Evolutionary conservation across 2,797 vertebrate genomes (phyloP).

Genomic region (Chromobotia macracanthus): DNA sequence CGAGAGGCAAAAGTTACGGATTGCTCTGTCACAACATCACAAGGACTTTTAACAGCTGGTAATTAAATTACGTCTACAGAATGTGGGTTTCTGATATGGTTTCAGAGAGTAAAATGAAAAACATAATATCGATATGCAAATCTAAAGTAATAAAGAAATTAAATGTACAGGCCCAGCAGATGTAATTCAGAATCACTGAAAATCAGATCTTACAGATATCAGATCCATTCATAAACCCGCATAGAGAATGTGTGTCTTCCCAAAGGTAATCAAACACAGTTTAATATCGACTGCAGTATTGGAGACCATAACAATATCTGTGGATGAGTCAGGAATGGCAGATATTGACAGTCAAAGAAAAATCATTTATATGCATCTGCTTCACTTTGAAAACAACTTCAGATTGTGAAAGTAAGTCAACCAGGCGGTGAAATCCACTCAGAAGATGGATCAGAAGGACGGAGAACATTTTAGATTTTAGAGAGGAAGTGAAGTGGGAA

Average conservation of each 20-base stretch:
- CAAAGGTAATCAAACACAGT: slow-evolving; percentile 3
- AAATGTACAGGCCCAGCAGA: neutral
- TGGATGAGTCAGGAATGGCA: neutral
- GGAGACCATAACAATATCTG: neutral
- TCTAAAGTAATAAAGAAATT: neutral
- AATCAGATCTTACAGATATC: slow-evolving; percentile 5
- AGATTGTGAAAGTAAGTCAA: slow-evolving; percentile 18
- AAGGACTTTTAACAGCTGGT: neutral
- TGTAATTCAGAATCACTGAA: neutral
- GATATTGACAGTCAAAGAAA: slow-evolving; percentile 9
- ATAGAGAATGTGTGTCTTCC: neutral
- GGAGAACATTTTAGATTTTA: too few species aligned
- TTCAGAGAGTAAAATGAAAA: slow-evolving; percentile 1
- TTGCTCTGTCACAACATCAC: too few species aligned
- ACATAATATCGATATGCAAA: neutral
- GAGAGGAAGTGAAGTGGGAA: too few species aligned
- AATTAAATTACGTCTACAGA: neutral
- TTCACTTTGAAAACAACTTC: slow-evolving; percentile 20
- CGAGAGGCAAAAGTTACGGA: too few species aligned
- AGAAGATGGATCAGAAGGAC: too few species aligned
- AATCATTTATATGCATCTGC: slow-evolving; percentile 30
- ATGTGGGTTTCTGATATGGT: too few species aligned
- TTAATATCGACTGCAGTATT: neutral
- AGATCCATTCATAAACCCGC: neutral
- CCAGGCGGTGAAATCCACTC: neutral